These are phyloP conservation scores for Podarcis muralis DNA, from an alignment of 2,113 vertebrate species.

Conservation along the genomic window DNA sequence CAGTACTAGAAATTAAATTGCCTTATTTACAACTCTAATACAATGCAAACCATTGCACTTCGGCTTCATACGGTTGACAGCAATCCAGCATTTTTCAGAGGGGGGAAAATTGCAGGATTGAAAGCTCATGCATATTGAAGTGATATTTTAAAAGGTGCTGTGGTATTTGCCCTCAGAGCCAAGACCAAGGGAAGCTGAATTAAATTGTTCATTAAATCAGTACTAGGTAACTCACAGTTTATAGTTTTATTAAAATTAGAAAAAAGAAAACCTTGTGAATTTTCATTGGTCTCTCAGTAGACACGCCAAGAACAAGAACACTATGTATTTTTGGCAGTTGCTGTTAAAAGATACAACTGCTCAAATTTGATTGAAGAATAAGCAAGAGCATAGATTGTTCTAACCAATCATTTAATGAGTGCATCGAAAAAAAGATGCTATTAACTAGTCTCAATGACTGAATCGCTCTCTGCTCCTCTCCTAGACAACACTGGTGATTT, in stretches of 20 bases:
- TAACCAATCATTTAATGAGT: background rate
- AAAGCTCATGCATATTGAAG: background rate
- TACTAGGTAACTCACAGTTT: background rate
- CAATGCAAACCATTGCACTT: slow-evolving; percentile 8
- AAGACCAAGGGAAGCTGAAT: background rate
- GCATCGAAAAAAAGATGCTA: background rate
- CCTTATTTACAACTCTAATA: slow-evolving; percentile 40
- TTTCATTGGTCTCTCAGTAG: background rate
- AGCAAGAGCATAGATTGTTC: background rate
- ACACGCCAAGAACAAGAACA: background rate
- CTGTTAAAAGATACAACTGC: background rate
- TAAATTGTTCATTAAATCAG: background rate
- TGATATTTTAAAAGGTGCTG: background rate
- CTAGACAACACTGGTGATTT: background rate
- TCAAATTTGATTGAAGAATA: background rate
- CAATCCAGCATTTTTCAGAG: slow-evolving; percentile 23
- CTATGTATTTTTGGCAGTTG: fast-evolving
- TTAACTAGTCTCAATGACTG: background rate
- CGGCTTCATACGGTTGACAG: background rate
- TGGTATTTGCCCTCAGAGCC: background rate
- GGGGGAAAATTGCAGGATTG: background rate
- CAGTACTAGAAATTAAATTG: slow-evolving; percentile 50
- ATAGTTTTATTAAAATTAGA: background rate
- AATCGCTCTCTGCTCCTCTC: background rate
- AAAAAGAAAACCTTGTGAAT: background rate